Base-by-base conservation (phyloP, 2,797 vertebrate species). In the Sylvia borin region DNA sequence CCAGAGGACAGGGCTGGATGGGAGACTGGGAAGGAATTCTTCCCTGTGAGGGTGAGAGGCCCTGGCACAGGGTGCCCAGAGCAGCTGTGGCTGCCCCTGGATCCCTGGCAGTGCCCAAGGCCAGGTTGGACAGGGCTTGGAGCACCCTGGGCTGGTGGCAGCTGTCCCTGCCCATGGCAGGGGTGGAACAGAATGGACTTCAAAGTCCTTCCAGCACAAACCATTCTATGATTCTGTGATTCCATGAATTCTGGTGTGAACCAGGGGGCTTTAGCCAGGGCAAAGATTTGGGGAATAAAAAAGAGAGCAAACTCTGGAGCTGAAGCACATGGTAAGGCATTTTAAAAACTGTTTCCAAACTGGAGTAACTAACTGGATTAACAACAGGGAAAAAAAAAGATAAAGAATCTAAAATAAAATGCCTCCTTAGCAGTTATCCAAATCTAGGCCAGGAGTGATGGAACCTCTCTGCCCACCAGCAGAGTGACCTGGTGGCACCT, bases 101-200 rank as follows among this genome's bases (percentile, higher is more conserved):
- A 43, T 58, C 75, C 43, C 3, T 65, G 45, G 40, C 0, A 16
- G 21, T 60, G 76, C 0, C 29, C 53, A 40, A 47, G 61, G 21
- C 38, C 61, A 47, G 38, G 45, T 0, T 80, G 66, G 51, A 57
- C 0, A 0, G 16, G 19, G 47, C 5, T 57, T 4, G 60, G 45
- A 66, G 38, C 14, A 34, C 0, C 11, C 10, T 88, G 68, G 38
- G 25, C 3, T 0, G 5, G 25, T 7, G 20, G 45, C 1, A 66
- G 14, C 4, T 16, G 60, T 60, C 45, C 25, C 51, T 88, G 45
- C 4, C 18, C 25, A 9, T 19, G 20, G 53, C 47, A 31, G 25
- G 10, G 8, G 6, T 43, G 21, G 38, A 2, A 61, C 2, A 2
- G 21, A 16, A 40, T 47, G 34, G 5, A 9, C 5, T 66, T 66